phyloP scores from a whole-genome alignment of 53 echinoderm and acorn worm genomes.

The Holothuria scabra region DNA sequence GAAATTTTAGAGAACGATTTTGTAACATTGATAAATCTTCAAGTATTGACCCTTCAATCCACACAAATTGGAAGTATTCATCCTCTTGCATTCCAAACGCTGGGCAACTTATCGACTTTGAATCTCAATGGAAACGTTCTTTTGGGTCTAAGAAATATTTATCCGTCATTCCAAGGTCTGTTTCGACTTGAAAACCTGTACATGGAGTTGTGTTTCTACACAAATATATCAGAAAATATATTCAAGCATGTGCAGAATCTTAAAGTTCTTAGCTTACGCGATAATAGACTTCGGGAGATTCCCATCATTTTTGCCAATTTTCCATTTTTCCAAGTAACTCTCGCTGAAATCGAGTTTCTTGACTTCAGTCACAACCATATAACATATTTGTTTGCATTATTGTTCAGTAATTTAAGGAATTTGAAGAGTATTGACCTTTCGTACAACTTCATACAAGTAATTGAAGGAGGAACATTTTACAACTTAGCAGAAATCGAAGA shows the following conservation, averaged over 20 bases:
- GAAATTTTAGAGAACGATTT: not conserved
- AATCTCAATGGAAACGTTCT: constrained; percentile 4
- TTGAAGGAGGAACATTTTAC: not conserved
- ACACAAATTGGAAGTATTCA: not conserved
- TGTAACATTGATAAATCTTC: not conserved
- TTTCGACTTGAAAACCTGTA: not conserved
- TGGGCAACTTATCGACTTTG: not conserved
- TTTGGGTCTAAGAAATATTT: not conserved
- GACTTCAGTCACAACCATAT: not conserved
- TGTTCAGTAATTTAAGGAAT: constrained; percentile 4
- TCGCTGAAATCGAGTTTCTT: not conserved
- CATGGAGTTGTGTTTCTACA: not conserved
- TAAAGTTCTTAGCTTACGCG: not conserved
- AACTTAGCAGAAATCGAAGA: constrained; percentile 3
- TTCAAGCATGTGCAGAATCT: not conserved
- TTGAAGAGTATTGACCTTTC: not conserved
- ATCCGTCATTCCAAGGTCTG: not conserved
- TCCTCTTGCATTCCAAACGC: not conserved
- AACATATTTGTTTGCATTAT: not conserved
- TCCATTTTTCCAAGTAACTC: not conserved
- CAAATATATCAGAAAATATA: not conserved
- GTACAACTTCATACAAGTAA: not conserved
- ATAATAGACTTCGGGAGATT: not conserved
- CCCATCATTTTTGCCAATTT: constrained; percentile 12
- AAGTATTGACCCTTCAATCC: not conserved